Evolutionary conservation across 2,113 vertebrate genomes (phyloP), one percentile per base, ranked within the genome.

Genomic region (Solea senegalensis): DNA sequence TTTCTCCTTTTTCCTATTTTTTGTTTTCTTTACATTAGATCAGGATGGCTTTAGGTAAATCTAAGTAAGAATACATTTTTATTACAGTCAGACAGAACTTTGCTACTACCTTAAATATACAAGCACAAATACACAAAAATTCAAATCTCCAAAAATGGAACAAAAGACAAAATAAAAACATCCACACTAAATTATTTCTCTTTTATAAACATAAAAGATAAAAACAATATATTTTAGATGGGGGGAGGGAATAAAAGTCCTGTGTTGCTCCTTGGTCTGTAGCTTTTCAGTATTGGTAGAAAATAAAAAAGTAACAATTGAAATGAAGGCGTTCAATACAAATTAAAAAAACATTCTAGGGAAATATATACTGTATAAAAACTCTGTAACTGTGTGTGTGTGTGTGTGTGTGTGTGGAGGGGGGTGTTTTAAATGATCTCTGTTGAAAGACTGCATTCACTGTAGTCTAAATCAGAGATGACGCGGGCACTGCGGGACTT

Each of bases 211-310:
- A 92, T 86, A 91, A 91, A 91, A 90, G 87, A 90, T 90, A 88
- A 88, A 93, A 92, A 91, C 90, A 89, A 90, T 93, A 92, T 92
- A 92, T 89, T 91, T 95, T 92, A 92, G 91, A 87, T 34, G 34
- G 92, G 78, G 88, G 92, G 89, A 91, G 89, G 94, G 94, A 93
- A 92, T 94, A 94, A 94, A 94, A 95, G 93, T 93, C 92, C 92
- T 90, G 86, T 88, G 86, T 90, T 94, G 94, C 94, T 97, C 94
- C 96, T 97, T 97, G 97, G 96, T 96, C 93, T 96, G 96, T 96
- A 97, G 96, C 95, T 95, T 91, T 95, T 96, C 93, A 84, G 91
- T 85, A 87, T 93, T 89, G 84, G 89, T 90, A 89, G 89, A 92
- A 92, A 92, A 91, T 82, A 90, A 87, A 93, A 93, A 93, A 89